phyloP scores from a whole-genome alignment of 2,113 vertebrate species.

The Haplochromis burtoni region DNA sequence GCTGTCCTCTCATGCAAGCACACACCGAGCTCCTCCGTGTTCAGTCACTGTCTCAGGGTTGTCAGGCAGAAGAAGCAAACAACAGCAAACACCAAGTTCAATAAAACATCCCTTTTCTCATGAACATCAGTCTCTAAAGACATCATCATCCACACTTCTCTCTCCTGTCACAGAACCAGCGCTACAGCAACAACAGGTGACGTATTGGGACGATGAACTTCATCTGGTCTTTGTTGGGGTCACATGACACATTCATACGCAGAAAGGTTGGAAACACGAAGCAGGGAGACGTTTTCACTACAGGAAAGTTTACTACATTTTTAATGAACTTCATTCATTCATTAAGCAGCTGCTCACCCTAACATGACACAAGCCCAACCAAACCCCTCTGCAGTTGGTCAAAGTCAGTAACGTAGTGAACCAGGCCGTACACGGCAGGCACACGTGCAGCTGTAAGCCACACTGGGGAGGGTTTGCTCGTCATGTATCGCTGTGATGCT shows the following conservation, averaged over 20 bases:
- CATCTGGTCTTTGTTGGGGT: not conserved
- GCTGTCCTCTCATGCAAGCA: not conserved
- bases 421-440: fast-evolving
- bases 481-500: not conserved
- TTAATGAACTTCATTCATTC: not conserved
- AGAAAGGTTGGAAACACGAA: not conserved
- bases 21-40: not conserved
- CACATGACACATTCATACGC: not conserved
- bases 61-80: not conserved
- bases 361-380: not conserved
- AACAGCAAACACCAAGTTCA: not conserved
- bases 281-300: not conserved
- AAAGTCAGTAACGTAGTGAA: not conserved
- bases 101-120: not conserved
- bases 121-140: constrained; percentile 62
- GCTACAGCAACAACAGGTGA: not conserved
- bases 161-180: not conserved
- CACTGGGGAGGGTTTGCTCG: fast-evolving
- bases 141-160: constrained; percentile 50
- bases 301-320: not conserved
- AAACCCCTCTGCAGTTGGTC: fast-evolving
- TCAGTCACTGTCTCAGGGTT: not conserved
- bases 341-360: not conserved
- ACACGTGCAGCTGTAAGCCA: not conserved
- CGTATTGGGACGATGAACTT: not conserved